These are phyloP conservation scores for Tenualosa thibaudeaui DNA, from an alignment of 2,797 vertebrate genomes.

Conservation along the genomic window DNA sequence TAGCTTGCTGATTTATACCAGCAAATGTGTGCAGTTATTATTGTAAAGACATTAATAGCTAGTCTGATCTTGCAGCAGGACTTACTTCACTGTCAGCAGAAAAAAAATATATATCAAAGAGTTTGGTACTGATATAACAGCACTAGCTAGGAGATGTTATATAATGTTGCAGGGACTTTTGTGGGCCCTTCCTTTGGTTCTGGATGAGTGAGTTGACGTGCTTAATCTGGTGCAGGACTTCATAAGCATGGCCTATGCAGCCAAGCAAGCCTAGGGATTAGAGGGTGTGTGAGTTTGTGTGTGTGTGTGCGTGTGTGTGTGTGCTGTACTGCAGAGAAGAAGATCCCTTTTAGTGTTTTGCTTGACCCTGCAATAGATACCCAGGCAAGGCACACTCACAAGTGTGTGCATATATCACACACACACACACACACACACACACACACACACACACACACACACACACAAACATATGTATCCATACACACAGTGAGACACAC, in stretches of 20 bases:
- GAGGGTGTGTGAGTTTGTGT: neutral
- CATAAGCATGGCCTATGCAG: conserved; percentile 47
- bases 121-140: neutral
- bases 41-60: neutral
- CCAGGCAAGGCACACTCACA: neutral
- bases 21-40: neutral
- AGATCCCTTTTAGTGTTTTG: conserved; percentile 27
- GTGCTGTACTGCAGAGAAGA: neutral
- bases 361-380: neutral
- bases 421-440: no score
- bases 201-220: conserved; percentile 39
- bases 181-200: conserved; percentile 22
- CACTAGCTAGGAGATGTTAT: neutral
- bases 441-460: no score
- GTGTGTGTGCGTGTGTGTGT: neutral
- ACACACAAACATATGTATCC: no score
- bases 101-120: neutral
- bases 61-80: neutral
- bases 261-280: conserved; percentile 41
- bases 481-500: no score
- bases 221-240: conserved; percentile 48
- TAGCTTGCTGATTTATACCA: neutral
- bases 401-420: neutral
- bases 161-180: neutral
- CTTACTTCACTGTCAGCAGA: neutral